Percentiles rank a stretch among this genome's conserved stretches.
Evolutionary conservation across 30 jellyfish, hydroid and myxozoan genomes (phyloP).

Genomic region (Aurelia sp.): DNA sequence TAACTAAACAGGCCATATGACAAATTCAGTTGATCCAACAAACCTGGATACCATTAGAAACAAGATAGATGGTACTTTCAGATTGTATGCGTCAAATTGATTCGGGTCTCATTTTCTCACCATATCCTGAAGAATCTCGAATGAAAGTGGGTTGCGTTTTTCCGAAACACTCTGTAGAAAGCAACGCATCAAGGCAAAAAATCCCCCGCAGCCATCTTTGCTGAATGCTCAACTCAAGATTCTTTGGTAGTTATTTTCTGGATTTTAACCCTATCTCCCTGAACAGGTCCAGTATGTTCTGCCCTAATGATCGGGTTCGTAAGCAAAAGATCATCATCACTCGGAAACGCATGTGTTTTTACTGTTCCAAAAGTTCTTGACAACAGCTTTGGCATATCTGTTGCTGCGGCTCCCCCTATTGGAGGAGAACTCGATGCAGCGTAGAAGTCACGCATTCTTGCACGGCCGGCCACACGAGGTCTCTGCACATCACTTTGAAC

Average conservation of each 20-base stretch:
- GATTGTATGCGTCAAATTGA: too few relatives aligned
- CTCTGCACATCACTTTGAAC: neutral
- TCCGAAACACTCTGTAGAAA: too few relatives aligned
- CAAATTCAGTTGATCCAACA: too few relatives aligned
- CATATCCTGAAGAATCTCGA: too few relatives aligned
- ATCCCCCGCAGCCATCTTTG: too few relatives aligned
- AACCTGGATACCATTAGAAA: too few relatives aligned
- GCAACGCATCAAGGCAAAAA: too few relatives aligned
- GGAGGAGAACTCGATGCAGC: neutral
- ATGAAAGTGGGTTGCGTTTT: too few relatives aligned
- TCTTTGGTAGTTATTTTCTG: slow-evolving; percentile 22
- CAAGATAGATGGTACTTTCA: too few relatives aligned
- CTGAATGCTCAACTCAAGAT: too few relatives aligned
- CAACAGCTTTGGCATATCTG: neutral
- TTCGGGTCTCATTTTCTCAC: too few relatives aligned
- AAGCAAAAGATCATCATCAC: slow-evolving; percentile 81
- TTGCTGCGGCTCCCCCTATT: neutral
- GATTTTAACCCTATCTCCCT: slow-evolving; percentile 54
- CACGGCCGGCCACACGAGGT: slow-evolving; percentile 29
- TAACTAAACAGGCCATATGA: too few relatives aligned
- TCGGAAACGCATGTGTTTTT: slow-evolving; percentile 70
- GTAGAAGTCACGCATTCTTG: slow-evolving; percentile 28
- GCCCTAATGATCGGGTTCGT: slow-evolving; percentile 71
- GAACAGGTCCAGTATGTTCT: slow-evolving; percentile 31
- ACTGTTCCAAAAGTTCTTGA: slow-evolving; percentile 4